These are phyloP conservation scores for Boloria selene DNA, from an alignment of 2,888 invertebrate species.

Conservation along the genomic window DNA sequence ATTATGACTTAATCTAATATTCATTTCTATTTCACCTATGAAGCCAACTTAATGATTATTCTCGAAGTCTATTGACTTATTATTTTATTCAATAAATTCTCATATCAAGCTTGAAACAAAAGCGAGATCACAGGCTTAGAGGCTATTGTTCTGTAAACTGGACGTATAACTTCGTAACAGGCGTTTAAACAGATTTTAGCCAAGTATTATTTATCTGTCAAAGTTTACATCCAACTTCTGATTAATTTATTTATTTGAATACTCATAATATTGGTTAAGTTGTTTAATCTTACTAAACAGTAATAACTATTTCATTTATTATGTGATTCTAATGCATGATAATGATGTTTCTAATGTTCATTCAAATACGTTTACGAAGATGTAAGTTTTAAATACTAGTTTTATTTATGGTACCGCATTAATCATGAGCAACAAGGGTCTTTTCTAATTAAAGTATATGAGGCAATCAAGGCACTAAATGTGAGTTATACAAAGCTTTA, in stretches of 20 bases:
- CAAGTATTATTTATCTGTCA: conserved; percentile 52
- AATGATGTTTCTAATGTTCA: not conserved
- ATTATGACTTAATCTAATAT: too few species aligned
- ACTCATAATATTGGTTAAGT: conserved; percentile 38
- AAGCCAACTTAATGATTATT: too few species aligned
- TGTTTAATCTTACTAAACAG: conserved; percentile 12
- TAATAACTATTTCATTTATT: not conserved
- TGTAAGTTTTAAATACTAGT: not conserved
- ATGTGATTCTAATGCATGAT: not conserved
- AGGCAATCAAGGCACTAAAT: conserved; percentile 73
- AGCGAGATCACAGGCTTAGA: conserved; percentile 13
- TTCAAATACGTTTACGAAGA: not conserved
- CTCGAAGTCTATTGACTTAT: not conserved
- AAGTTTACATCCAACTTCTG: conserved; percentile 50
- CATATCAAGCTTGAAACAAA: conserved; percentile 20
- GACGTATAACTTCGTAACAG: conserved; percentile 48
- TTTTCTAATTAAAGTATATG: conserved; percentile 72
- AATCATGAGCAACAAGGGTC: conserved; percentile 60
- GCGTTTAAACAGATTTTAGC: conserved; percentile 53
- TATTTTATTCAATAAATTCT: conserved; percentile 16
- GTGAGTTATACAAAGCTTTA: conserved; percentile 18
- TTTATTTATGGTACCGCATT: conserved; percentile 61
- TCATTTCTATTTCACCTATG: too few species aligned
- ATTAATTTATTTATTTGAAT: conserved; percentile 44
- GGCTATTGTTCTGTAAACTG: conserved; percentile 11